A percentile compares a stretch with the other conserved stretches of the same genome.
These are phyloP conservation scores for Barbus barbus DNA, from an alignment of 2,113 vertebrate genomes.

Conservation along the genomic window DNA sequence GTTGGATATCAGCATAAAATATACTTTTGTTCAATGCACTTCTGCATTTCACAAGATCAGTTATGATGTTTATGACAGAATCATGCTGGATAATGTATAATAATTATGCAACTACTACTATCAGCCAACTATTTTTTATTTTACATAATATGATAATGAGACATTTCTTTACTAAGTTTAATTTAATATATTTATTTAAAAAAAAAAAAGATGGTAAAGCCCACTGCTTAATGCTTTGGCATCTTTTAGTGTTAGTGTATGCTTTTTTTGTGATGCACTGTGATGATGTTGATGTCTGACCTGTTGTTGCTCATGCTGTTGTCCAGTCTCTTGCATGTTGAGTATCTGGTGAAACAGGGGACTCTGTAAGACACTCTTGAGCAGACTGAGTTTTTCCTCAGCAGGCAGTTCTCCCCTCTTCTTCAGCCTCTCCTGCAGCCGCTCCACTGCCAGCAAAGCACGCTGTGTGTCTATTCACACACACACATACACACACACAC, in stretches of 20 bases:
- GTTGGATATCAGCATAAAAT: not conserved
- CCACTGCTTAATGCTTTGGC: not conserved
- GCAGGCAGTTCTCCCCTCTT: conserved; percentile 84
- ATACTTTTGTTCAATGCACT: not conserved
- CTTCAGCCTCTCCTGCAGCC: conserved; percentile 86
- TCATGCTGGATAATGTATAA: too few relatives aligned
- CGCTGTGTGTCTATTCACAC: conserved; percentile 84
- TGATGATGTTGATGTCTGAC: conserved; percentile 11
- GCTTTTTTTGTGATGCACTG: not conserved
- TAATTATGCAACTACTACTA: not conserved
- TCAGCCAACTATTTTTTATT: not conserved
- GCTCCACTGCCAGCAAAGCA: conserved; percentile 89
- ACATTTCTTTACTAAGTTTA: not conserved
- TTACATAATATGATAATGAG: not conserved
- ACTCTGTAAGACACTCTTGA: conserved; percentile 91
- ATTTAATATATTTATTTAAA: not conserved
- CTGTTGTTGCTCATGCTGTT: conserved; percentile 82
- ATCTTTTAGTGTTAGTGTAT: not conserved
- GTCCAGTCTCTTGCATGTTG: conserved; percentile 84
- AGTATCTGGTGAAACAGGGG: conserved; percentile 94
- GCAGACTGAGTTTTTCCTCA: conserved; percentile 85
- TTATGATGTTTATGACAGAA: conserved; percentile 17
- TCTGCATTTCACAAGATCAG: not conserved
- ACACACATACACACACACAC: not conserved
- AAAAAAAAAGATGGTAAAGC: not conserved